These are phyloP conservation scores for Pomacea canaliculata DNA, from an alignment of 2,888 invertebrate species.

Conservation along the genomic window DNA sequence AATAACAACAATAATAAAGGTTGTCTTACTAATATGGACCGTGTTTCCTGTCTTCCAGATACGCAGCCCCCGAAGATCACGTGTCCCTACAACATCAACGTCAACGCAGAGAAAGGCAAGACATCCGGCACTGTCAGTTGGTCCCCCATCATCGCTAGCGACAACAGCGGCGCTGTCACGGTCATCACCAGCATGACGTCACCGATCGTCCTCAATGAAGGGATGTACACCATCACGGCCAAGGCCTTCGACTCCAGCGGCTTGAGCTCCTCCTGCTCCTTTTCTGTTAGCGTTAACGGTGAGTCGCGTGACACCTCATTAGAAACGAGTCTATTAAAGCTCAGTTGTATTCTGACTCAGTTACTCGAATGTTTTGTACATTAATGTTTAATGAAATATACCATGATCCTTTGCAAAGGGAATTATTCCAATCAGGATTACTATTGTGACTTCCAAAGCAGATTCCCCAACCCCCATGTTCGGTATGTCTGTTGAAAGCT, in stretches of 20 bases:
- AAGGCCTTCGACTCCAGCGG: conserved; percentile 43
- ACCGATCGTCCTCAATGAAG: conserved; percentile 42
- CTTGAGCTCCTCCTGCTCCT: conserved; percentile 40
- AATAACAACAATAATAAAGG: too few species aligned
- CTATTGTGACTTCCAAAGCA: too few species aligned
- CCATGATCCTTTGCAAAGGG: too few species aligned
- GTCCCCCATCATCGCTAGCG: conserved; percentile 39
- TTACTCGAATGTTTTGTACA: too few species aligned
- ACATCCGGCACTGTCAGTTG: conserved; percentile 42
- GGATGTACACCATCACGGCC: conserved; percentile 45
- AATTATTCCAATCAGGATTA: too few species aligned
- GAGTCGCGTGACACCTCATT: background rate
- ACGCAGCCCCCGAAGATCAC: conserved; percentile 41
- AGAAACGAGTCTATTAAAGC: too few species aligned
- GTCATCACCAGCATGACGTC: conserved; percentile 43
- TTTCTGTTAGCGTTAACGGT: conserved; percentile 48
- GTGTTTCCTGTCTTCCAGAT: conserved; percentile 33
- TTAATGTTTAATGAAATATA: too few species aligned
- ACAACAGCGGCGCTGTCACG: conserved; percentile 44
- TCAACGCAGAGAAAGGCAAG: conserved; percentile 39
- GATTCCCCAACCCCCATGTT: too few species aligned
- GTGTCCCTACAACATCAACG: conserved; percentile 39
- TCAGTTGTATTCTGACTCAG: too few species aligned
- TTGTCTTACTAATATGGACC: too few species aligned
- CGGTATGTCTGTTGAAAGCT: too few species aligned